phyloP scores from a whole-genome alignment of 2,888 invertebrate species.

The Incurvaria masculella region DNA sequence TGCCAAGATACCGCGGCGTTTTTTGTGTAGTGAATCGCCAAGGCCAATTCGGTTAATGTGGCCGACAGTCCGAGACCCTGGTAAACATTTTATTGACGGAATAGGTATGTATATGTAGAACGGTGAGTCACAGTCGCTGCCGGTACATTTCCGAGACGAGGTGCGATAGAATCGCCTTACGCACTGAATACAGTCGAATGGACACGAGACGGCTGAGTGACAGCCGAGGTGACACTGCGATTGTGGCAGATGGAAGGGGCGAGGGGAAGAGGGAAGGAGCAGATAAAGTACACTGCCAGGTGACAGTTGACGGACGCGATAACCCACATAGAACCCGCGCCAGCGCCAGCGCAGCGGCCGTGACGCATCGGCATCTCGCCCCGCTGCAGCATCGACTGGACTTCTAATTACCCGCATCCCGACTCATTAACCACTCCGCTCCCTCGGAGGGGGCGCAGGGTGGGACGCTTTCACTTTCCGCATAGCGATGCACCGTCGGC shows the following conservation, averaged over 20 bases:
- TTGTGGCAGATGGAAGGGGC: not conserved
- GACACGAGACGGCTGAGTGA: not conserved
- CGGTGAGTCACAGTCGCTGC: too few relatives aligned
- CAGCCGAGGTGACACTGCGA: not conserved
- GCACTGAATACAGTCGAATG: too few relatives aligned
- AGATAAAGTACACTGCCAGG: constrained; percentile 6
- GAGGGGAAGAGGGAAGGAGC: constrained; percentile 2
- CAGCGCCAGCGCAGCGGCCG: not conserved
- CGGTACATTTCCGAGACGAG: too few relatives aligned
- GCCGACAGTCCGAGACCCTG: too few relatives aligned
- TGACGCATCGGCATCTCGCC: not conserved
- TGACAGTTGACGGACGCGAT: constrained; percentile 2
- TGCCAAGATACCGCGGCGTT: too few relatives aligned
- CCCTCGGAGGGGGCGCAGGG: not conserved
- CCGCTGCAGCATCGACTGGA: not conserved
- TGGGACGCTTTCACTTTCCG: constrained; percentile 12
- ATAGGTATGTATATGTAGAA: too few relatives aligned
- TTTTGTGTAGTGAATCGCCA: too few relatives aligned
- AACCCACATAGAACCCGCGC: not conserved
- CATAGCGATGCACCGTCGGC: constrained; percentile 10
- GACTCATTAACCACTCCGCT: not conserved
- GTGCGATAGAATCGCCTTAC: too few relatives aligned
- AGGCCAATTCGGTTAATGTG: too few relatives aligned
- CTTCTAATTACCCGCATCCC: not conserved
- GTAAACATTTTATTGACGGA: too few relatives aligned